These are phyloP conservation scores for Microtus pennsylvanicus DNA, from an alignment of 2,113 vertebrate genomes.

Conservation along the genomic window DNA sequence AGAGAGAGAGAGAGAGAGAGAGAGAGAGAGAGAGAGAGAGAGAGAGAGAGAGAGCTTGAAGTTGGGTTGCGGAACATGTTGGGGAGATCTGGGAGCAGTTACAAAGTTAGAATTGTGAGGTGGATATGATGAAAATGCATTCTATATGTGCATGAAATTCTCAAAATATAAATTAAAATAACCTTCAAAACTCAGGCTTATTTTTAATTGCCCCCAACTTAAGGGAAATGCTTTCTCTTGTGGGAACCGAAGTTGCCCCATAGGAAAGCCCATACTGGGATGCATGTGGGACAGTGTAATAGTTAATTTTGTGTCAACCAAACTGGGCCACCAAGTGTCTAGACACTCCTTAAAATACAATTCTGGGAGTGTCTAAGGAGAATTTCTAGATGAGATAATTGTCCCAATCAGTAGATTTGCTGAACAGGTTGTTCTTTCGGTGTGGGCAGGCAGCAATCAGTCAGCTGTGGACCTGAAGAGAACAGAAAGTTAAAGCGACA, in stretches of 20 bases:
- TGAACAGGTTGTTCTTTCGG: constrained; percentile 8
- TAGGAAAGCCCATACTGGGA: constrained; percentile 22
- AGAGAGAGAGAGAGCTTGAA: neutral
- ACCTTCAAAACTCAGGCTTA: constrained; percentile 39
- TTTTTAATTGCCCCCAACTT: constrained; percentile 8
- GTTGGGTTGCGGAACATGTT: neutral
- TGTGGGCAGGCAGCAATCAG: constrained; percentile 4
- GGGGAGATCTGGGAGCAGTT: neutral
- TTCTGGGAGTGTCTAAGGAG: constrained; percentile 7
- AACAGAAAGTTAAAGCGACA: constrained; percentile 34
- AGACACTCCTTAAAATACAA: constrained; percentile 45
- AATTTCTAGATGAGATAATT: constrained; percentile 48
- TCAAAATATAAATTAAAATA: constrained; percentile 21
- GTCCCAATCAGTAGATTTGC: neutral
- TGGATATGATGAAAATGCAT: neutral
- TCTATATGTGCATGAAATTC: neutral
- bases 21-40: neutral
- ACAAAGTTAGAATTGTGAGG: neutral
- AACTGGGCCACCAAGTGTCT: neutral
- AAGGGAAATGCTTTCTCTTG: constrained; percentile 30
- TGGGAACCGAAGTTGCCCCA: constrained; percentile 50
- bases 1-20: too few relatives aligned
- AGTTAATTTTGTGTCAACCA: constrained; percentile 52
- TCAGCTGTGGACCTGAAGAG: constrained; percentile 11
- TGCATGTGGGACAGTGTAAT: neutral